Evolutionary conservation across 2,888 invertebrate genomes (phyloP).

Genomic region (Lomographa bimaculata): DNA sequence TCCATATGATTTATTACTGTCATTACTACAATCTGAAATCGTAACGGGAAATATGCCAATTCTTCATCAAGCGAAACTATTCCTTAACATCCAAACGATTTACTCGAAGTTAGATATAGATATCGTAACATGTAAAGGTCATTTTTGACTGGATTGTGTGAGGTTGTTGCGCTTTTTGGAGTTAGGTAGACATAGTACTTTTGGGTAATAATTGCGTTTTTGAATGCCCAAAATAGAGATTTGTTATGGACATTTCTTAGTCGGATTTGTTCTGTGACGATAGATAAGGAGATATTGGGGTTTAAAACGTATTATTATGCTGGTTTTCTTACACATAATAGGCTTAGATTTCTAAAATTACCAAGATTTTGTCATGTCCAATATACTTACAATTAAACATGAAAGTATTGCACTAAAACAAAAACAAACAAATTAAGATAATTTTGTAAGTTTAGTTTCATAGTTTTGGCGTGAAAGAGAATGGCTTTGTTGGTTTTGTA

Average conservation of each 20-base stretch:
- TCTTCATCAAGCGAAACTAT: conserved; percentile 16
- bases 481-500: no score
- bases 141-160: conserved; percentile 19
- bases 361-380: no score
- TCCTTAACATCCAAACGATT: no score
- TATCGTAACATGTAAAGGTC: conserved; percentile 9
- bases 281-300: conserved; percentile 2
- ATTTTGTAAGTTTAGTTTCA: no score
- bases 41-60: conserved; percentile 59
- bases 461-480: no score
- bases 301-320: no score
- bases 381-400: no score
- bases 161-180: conserved; percentile 31
- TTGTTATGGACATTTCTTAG: conserved; percentile 5
- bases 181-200: conserved; percentile 36
- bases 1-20: conserved; percentile 83
- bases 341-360: no score
- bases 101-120: accelerated
- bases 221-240: conserved; percentile 35
- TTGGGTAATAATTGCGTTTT: conserved; percentile 67
- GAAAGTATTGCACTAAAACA: no score
- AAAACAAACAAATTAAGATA: no score
- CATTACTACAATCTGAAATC: conserved; percentile 62
- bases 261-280: conserved; percentile 18
- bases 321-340: no score